phyloP scores from a whole-genome alignment of 2,888 invertebrate genomes.

The Hipparchia sbordonii region DNA sequence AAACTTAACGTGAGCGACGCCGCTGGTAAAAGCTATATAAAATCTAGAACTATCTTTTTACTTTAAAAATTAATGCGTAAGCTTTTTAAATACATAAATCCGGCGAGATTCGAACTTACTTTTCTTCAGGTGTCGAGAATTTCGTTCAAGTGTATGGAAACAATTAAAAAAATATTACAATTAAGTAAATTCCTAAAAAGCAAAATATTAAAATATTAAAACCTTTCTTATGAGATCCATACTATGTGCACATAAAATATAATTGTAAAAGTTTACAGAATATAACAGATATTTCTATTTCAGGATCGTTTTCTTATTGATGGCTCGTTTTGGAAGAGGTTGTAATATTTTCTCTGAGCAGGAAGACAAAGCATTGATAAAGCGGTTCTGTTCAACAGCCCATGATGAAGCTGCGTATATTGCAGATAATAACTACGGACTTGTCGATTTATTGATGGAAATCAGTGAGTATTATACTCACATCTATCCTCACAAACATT shows the following conservation, averaged over 20 bases:
- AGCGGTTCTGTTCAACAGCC: conserved; percentile 41
- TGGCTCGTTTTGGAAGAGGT: conserved; percentile 40
- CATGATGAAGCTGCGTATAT: conserved; percentile 46
- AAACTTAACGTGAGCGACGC: no score
- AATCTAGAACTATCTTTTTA: no score
- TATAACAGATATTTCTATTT: conserved; percentile 1
- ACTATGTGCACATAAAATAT: neutral
- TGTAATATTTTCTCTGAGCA: conserved; percentile 41
- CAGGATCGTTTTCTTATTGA: conserved; percentile 42
- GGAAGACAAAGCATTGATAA: conserved; percentile 38
- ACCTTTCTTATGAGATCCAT: no score
- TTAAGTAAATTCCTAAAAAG: no score
- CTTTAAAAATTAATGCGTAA: no score
- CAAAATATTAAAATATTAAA: no score
- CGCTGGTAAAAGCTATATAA: no score
- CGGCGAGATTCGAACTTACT: no score
- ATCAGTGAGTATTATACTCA: conserved; percentile 50
- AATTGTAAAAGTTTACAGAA: neutral
- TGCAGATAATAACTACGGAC: conserved; percentile 37
- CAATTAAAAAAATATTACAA: no score
- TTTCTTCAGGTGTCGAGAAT: neutral
- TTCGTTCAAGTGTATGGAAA: neutral
- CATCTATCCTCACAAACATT: no score
- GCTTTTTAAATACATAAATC: no score
- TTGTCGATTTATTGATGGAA: conserved; percentile 55